phyloP scores from a whole-genome alignment of 2,888 invertebrate genomes.

The Biston betularia region DNA sequence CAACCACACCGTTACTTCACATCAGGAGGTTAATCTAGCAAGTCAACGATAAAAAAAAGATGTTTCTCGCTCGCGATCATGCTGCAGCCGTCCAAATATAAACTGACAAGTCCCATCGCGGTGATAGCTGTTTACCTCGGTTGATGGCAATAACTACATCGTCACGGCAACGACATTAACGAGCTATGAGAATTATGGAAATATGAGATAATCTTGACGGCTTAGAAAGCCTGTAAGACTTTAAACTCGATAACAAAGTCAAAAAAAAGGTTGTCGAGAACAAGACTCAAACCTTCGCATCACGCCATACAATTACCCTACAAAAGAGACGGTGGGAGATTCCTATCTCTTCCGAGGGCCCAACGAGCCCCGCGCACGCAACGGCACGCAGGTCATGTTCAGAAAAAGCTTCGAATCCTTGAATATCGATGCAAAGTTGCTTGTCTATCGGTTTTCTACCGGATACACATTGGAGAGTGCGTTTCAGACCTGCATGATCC shows the following conservation, averaged over 20 bases:
- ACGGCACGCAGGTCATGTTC: not conserved
- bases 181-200: conserved; percentile 23
- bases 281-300: conserved; percentile 12
- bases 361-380: not conserved
- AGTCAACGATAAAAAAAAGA: too few relatives aligned
- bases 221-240: conserved; percentile 28
- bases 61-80: too few relatives aligned
- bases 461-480: too few relatives aligned
- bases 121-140: conserved; percentile 15
- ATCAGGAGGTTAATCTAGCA: too few relatives aligned
- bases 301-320: conserved; percentile 42
- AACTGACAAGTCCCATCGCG: too few relatives aligned
- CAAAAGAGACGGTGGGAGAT: conserved; percentile 35
- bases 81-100: too few relatives aligned
- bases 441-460: too few relatives aligned
- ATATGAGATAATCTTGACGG: conserved; percentile 7
- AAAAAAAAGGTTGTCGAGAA: not conserved
- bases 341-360: conserved; percentile 25
- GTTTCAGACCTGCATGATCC: too few relatives aligned
- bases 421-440: too few relatives aligned
- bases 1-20: too few relatives aligned
- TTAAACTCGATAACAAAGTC: conserved; percentile 26
- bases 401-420: too few relatives aligned
- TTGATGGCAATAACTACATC: conserved; percentile 2
- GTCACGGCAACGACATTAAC: conserved; percentile 6